These are phyloP conservation scores for Nomada flava DNA, from an alignment of 2,888 invertebrate species.

Conservation along the genomic window DNA sequence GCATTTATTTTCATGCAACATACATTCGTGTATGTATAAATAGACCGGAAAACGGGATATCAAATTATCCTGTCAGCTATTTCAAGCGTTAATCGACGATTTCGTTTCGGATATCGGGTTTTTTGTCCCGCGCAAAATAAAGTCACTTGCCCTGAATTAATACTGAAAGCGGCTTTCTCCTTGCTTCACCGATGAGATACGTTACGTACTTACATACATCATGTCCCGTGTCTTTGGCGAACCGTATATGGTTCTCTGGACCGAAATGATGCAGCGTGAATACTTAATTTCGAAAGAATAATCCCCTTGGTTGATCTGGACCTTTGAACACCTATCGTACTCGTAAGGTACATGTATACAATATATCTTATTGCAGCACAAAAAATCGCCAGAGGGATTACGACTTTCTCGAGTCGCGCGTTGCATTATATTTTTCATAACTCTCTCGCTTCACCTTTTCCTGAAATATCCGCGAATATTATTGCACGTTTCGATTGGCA, in stretches of 20 bases:
- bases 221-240: constrained; percentile 32
- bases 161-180: constrained; percentile 55
- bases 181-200: constrained; percentile 33
- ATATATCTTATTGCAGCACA: not conserved
- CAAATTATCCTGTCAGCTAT: constrained; percentile 2
- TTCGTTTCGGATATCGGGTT: constrained; percentile 13
- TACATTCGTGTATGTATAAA: not conserved
- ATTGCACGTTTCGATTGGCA: not conserved
- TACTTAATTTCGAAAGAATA: constrained; percentile 56
- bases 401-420: constrained; percentile 7
- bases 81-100: constrained; percentile 3
- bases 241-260: constrained; percentile 49
- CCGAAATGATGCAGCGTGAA: constrained; percentile 49
- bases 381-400: constrained; percentile 10
- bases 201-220: constrained; percentile 26
- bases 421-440: not conserved
- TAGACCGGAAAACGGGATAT: not conserved
- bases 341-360: too few species aligned
- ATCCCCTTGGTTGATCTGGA: not conserved
- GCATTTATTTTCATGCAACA: not conserved
- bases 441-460: not conserved
- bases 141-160: constrained; percentile 49
- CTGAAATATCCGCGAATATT: constrained; percentile 15
- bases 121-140: constrained; percentile 26
- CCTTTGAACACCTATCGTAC: constrained; percentile 8